Evolutionary conservation across 2,888 invertebrate species (phyloP).

Genomic region (Drosophila histrio): DNA sequence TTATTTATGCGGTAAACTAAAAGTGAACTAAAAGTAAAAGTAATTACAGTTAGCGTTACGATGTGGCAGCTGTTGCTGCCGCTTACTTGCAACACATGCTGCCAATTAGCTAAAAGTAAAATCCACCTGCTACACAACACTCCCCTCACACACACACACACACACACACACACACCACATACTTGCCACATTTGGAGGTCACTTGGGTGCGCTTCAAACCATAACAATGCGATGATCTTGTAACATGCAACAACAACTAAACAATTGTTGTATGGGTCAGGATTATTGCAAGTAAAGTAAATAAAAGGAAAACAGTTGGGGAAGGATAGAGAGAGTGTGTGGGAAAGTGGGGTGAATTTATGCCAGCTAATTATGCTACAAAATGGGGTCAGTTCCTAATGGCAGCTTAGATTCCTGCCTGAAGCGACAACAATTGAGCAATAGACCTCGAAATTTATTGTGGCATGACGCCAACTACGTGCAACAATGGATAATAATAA

Average conservation of each 20-base stretch:
- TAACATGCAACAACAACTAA: slow-evolving; percentile 44
- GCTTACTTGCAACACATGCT: slow-evolving; percentile 27
- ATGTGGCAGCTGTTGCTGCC: slow-evolving; percentile 6
- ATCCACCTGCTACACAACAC: slow-evolving; percentile 15
- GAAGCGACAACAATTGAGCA: slow-evolving; percentile 1
- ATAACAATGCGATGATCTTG: slow-evolving; percentile 28
- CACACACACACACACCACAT: background rate
- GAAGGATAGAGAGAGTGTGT: background rate
- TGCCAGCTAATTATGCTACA: slow-evolving; percentile 8
- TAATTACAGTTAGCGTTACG: slow-evolving; percentile 34
- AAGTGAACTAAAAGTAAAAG: slow-evolving; percentile 20
- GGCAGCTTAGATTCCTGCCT: slow-evolving; percentile 1
- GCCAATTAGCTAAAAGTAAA: slow-evolving; percentile 52
- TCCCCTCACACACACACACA: background rate
- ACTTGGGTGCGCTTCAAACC: slow-evolving; percentile 12
- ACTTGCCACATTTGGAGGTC: slow-evolving; percentile 25
- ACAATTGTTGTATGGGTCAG: slow-evolving; percentile 25
- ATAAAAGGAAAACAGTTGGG: background rate
- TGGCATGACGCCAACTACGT: background rate
- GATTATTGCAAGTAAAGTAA: background rate
- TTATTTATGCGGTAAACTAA: slow-evolving; percentile 1
- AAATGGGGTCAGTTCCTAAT: slow-evolving; percentile 16
- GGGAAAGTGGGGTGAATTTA: background rate
- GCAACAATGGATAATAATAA: background rate
- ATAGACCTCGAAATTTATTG: background rate